Percentiles rank a stretch among this genome's conserved stretches.
phyloP scores from a whole-genome alignment of 2,113 vertebrate species.

The Condylura cristata region DNA sequence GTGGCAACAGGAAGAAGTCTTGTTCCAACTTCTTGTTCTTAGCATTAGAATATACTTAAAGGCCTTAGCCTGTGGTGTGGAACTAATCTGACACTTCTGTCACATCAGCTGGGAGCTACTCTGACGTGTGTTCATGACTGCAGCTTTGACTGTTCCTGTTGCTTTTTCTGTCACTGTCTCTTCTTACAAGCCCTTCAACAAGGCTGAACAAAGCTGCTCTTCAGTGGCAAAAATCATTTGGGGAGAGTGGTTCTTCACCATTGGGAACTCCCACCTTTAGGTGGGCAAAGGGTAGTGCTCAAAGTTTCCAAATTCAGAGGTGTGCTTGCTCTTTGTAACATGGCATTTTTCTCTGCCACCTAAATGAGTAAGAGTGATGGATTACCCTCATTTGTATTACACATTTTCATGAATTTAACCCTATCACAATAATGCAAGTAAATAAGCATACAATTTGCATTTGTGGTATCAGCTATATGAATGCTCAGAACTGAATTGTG shows the following conservation, averaged over 20 bases:
- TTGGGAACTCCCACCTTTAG: not conserved
- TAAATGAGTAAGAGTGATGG: not conserved
- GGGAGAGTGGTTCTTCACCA: not conserved
- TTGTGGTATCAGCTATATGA: not conserved
- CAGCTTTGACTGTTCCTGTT: not conserved
- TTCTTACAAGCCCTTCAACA: not conserved
- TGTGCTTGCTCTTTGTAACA: not conserved
- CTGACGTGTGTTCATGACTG: not conserved
- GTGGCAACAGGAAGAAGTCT: not conserved
- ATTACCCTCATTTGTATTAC: not conserved
- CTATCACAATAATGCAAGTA: not conserved
- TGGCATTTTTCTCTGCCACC: not conserved
- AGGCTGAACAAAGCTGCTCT: not conserved
- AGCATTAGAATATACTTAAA: not conserved
- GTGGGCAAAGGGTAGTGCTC: not conserved
- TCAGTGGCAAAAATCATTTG: not conserved
- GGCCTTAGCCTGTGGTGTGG: not conserved
- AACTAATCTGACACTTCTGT: not conserved
- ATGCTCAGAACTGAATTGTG: not conserved
- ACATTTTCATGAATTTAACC: not conserved
- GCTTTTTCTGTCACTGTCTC: not conserved
- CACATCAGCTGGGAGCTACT: not conserved
- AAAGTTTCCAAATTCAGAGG: not conserved
- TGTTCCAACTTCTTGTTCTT: not conserved
- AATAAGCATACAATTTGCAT: not conserved